Evolutionary conservation across 2,113 vertebrate genomes (phyloP).

Genomic region (Pluvialis apricaria): DNA sequence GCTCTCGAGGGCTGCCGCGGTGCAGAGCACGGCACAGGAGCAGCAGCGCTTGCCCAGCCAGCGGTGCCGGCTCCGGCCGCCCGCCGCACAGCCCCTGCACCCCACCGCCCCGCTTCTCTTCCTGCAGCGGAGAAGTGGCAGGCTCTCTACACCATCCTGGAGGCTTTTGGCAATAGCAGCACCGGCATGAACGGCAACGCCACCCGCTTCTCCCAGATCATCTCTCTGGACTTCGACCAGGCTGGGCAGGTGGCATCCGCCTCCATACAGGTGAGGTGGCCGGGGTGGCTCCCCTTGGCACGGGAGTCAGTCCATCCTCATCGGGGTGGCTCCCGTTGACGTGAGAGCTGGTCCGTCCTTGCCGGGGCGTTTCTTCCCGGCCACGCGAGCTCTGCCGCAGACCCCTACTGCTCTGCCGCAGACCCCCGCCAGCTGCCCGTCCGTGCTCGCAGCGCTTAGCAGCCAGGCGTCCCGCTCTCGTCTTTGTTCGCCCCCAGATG

Average conservation of each 20-base stretch:
- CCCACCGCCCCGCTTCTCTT: conserved; percentile 9
- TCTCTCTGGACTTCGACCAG: conserved; percentile 97
- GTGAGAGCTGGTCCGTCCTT: neutral
- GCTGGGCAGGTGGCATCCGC: conserved; percentile 95
- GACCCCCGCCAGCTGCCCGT: neutral
- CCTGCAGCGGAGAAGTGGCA: conserved; percentile 94
- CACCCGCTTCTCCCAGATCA: conserved; percentile 93
- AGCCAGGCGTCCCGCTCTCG: neutral
- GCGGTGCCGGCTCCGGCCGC: neutral
- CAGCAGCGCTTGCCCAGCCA: neutral
- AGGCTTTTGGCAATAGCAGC: conserved; percentile 93
- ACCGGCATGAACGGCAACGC: conserved; percentile 89
- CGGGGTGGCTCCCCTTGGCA: fast-evolving
- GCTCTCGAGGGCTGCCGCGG: neutral
- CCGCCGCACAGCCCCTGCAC: neutral
- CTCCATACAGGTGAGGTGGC: conserved; percentile 87
- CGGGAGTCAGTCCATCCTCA: fast-evolving
- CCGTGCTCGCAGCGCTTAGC: fast-evolving
- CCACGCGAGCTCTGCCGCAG: fast-evolving
- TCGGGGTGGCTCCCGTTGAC: fast-evolving
- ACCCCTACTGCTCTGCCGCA: fast-evolving
- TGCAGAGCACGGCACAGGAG: neutral
- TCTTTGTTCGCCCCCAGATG: neutral
- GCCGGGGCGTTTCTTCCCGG: fast-evolving
- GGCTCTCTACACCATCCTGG: conserved; percentile 92